A percentile compares a stretch with the other conserved stretches of the same genome.
Conservation (phyloP, 1,140 invertebrate genomes). For the Arion vulgaris region DNA sequence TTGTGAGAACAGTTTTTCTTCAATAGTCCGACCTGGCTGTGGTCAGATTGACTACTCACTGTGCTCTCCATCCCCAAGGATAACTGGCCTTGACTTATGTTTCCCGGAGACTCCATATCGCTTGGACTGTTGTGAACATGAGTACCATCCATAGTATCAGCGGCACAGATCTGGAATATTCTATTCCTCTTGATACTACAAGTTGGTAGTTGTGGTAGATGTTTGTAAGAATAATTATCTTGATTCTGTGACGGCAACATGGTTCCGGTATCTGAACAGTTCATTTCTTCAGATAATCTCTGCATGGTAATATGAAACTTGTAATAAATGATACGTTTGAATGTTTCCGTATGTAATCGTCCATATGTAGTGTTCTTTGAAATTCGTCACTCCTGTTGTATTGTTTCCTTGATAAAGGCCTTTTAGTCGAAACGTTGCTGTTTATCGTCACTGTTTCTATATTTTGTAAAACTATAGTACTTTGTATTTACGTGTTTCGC, state of each 20-base stretch:
- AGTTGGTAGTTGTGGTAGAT: not conserved
- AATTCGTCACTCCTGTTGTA: no score
- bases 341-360: no score
- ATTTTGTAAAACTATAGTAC: no score
- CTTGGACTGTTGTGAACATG: not conserved
- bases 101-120: constrained; percentile 38
- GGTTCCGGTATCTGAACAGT: not conserved
- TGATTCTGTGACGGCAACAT: constrained; percentile 12
- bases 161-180: not conserved
- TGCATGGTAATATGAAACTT: not conserved
- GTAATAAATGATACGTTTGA: no score
- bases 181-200: not conserved
- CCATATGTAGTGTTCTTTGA: no score
- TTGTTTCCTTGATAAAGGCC: no score
- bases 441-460: no score
- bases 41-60: constrained; percentile 56
- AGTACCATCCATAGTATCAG: not conserved
- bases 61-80: constrained; percentile 51
- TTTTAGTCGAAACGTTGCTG: no score
- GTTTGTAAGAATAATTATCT: not conserved
- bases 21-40: constrained; percentile 54
- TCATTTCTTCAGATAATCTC: not conserved
- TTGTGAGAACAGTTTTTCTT: constrained; percentile 50
- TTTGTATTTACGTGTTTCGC: no score
- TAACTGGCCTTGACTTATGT: constrained; percentile 34